Base-by-base conservation (phyloP, 2,113 vertebrate species). In the Silurus glanis region DNA sequence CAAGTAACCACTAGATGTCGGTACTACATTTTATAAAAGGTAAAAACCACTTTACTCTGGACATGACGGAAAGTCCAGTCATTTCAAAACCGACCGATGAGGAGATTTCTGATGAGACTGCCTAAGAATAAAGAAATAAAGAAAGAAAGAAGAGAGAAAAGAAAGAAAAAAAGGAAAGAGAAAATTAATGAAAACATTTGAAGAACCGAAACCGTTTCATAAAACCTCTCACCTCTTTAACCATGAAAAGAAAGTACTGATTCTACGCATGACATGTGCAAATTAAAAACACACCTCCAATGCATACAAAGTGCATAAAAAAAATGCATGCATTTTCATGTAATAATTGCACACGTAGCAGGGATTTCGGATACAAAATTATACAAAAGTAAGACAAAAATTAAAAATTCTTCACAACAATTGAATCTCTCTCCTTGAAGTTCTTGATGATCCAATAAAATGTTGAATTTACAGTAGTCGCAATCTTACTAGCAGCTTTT, bases 11-110 rank as follows among this genome's bases (percentile, higher is more conserved):
- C 85, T 76, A 83, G 84, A 21, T 78, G 51, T 28, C 64, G 16
- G 6, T 47, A 80, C 5, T 23, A 14, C 37, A 53, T 67, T 14
- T 6, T 9, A 0, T 53, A 8, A n/a, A 64, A 82, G 4, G 23
- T 2, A 45, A 45, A 56, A 13, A 37, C 45, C 37, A 9, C 53
- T 86, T 85, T 80, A 89, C 89, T 59, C 82, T 86, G n/a, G 76
- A 62, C 19, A 87, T 4, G 23, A 19, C 74, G 14, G 86, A 51
- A 3, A 84, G 66, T 21, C 81, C 75, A 19, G 82, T 5, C 37
- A 88, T 28, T 49, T 89, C 86, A 25, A 85, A 88, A 19, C 28
- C 23, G 1, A 69, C 49, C 8, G 53, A 72, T 28, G 75, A 71
- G 2, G 25, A 83, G 82, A 81, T 76, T 81, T 80, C 86, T 28